Conservation (phyloP, 2,888 invertebrate genomes). For the Unio delphinus region DNA sequence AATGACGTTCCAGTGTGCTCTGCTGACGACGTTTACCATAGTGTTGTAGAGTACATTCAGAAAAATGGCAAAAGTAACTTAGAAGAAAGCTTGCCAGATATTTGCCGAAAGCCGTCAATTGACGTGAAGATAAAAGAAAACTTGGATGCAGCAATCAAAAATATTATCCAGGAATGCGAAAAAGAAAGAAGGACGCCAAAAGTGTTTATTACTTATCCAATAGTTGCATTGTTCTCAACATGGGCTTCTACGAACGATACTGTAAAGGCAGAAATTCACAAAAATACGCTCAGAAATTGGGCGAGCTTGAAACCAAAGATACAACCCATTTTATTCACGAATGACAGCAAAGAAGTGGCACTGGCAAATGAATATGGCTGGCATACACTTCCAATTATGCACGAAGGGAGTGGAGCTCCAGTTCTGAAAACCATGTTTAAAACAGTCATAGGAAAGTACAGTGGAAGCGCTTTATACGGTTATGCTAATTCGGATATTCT, state of each 20-base stretch:
- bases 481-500: slow-evolving; percentile 60
- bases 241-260: slow-evolving; percentile 26
- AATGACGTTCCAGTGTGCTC: slow-evolving; percentile 18
- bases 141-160: slow-evolving; percentile 16
- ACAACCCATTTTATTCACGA: slow-evolving; percentile 38
- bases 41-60: slow-evolving; percentile 20
- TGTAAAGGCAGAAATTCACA: slow-evolving; percentile 26
- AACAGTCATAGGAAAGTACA: slow-evolving; percentile 35
- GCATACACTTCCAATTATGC: slow-evolving; percentile 26
- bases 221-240: slow-evolving; percentile 44
- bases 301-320: slow-evolving; percentile 32
- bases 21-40: slow-evolving; percentile 23
- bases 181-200: slow-evolving; percentile 1
- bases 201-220: slow-evolving; percentile 3
- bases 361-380: slow-evolving; percentile 25
- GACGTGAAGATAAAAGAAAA: slow-evolving; percentile 8
- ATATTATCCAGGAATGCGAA: slow-evolving; percentile 14
- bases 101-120: slow-evolving; percentile 11
- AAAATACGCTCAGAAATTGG: slow-evolving; percentile 43
- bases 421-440: slow-evolving; percentile 56
- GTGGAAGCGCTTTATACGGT: slow-evolving; percentile 45
- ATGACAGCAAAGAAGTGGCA: slow-evolving; percentile 16
- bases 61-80: slow-evolving; percentile 16
- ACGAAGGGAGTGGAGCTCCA: slow-evolving; percentile 42
- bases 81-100: slow-evolving; percentile 13